These are phyloP conservation scores for Trinectes maculatus DNA, from an alignment of 2,113 vertebrate species.

Conservation along the genomic window DNA sequence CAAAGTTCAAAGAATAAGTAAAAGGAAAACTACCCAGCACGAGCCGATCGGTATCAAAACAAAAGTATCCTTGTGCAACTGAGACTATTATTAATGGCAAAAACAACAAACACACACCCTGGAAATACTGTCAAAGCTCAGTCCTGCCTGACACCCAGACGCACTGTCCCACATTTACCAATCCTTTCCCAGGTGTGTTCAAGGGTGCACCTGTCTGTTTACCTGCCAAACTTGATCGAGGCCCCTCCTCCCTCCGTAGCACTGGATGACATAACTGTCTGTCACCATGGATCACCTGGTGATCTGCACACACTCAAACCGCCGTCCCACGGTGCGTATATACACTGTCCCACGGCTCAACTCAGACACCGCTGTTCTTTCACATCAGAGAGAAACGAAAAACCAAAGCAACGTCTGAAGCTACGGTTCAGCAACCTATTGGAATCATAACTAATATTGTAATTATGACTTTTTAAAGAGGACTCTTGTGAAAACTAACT, in stretches of 20 bases:
- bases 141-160: conserved; percentile 4
- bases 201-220: conserved; percentile 63
- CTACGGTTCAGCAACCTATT: conserved; percentile 1
- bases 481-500: conserved; percentile 29
- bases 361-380: not conserved
- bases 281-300: conserved; percentile 28
- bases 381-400: too few relatives aligned
- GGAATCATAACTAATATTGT: conserved; percentile 24
- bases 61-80: conserved; percentile 10
- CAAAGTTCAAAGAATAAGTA: conserved; percentile 59
- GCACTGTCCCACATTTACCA: conserved; percentile 37
- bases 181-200: conserved; percentile 57
- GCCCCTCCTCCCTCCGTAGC: conserved; percentile 49
- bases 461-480: conserved; percentile 21
- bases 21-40: conserved; percentile 38
- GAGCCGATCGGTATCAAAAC: conserved; percentile 31
- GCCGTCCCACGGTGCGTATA: not conserved
- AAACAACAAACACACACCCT: conserved; percentile 40
- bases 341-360: not conserved
- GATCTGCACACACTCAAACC: conserved; percentile 1
- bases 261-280: conserved; percentile 31
- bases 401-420: not conserved
- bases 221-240: conserved; percentile 78
- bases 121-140: not conserved
- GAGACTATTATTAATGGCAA: conserved; percentile 34